A percentile compares a stretch with the other conserved stretches of the same genome.
Evolutionary conservation across 2,113 vertebrate species (phyloP).

Genomic region (Leptodactylus fuscus): DNA sequence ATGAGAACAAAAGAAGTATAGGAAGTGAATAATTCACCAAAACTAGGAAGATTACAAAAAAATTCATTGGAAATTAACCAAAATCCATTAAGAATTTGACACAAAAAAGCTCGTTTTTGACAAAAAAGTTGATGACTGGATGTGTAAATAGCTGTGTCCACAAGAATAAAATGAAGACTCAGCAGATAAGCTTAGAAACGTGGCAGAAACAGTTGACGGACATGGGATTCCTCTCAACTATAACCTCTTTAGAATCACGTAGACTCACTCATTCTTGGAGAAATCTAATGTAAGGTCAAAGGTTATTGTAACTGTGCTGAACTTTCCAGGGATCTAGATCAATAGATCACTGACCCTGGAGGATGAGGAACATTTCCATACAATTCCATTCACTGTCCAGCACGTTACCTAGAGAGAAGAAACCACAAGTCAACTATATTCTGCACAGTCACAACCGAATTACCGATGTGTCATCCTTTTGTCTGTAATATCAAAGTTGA

Average conservation of each 20-base stretch:
- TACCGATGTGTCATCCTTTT: too few species aligned
- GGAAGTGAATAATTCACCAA: neutral
- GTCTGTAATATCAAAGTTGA: too few species aligned
- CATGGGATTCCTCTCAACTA: neutral
- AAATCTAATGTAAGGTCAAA: constrained; percentile 35
- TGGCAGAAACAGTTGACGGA: neutral
- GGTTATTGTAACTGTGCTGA: constrained; percentile 5
- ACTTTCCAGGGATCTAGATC: constrained; percentile 24
- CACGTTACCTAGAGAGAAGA: neutral
- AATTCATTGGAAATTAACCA: neutral
- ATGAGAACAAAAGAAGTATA: neutral
- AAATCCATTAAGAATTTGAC: neutral
- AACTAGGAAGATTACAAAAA: neutral
- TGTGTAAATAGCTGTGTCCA: neutral
- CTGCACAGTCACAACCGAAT: too few species aligned
- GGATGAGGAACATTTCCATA: neutral
- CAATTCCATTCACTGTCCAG: too few species aligned
- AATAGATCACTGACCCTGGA: constrained; percentile 22
- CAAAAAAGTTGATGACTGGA: neutral
- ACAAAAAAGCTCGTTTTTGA: neutral
- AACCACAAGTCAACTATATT: neutral
- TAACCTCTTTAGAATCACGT: constrained; percentile 7
- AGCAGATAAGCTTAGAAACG: neutral
- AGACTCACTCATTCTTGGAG: neutral
- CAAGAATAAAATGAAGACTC: neutral